These are phyloP conservation scores for Nymphalis polychloros DNA, from an alignment of 2,888 invertebrate species.

Conservation along the genomic window DNA sequence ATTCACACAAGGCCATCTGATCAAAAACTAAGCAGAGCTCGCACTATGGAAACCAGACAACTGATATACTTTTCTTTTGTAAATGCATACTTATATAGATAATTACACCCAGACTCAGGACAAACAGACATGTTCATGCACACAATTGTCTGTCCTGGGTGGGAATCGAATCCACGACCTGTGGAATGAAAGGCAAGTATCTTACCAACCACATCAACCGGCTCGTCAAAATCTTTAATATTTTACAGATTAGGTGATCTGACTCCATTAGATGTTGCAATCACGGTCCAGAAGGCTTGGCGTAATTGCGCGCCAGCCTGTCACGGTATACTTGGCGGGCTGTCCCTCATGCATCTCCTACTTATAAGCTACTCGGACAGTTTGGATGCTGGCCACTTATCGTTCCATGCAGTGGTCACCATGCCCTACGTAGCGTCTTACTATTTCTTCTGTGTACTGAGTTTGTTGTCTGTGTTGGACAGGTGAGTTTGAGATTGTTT, in stretches of 20 bases:
- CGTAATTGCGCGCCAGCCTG: constrained; percentile 78
- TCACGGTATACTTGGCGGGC: constrained; percentile 82
- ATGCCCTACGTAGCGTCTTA: constrained; percentile 80
- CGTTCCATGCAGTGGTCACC: constrained; percentile 74
- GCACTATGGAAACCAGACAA: no score
- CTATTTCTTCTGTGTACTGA: constrained; percentile 81
- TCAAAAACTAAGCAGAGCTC: no score
- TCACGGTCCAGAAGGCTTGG: constrained; percentile 76
- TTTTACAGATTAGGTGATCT: constrained; percentile 66
- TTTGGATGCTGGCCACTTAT: constrained; percentile 70
- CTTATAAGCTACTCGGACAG: constrained; percentile 80
- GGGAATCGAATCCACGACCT: no score
- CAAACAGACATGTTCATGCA: no score
- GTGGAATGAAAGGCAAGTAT: no score
- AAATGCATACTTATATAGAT: no score
- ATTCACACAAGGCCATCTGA: no score
- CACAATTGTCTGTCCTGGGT: no score
- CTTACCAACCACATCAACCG: no score
- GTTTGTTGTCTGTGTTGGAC: constrained; percentile 82
- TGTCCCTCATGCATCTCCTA: constrained; percentile 82
- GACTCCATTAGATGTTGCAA: constrained; percentile 79
- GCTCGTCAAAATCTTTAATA: no score
- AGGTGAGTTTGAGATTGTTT: constrained; percentile 61
- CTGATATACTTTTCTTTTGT: no score
- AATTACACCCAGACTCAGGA: no score